These are phyloP conservation scores for Clarias fuscus DNA, from an alignment of 2,797 vertebrate species.

Conservation along the genomic window DNA sequence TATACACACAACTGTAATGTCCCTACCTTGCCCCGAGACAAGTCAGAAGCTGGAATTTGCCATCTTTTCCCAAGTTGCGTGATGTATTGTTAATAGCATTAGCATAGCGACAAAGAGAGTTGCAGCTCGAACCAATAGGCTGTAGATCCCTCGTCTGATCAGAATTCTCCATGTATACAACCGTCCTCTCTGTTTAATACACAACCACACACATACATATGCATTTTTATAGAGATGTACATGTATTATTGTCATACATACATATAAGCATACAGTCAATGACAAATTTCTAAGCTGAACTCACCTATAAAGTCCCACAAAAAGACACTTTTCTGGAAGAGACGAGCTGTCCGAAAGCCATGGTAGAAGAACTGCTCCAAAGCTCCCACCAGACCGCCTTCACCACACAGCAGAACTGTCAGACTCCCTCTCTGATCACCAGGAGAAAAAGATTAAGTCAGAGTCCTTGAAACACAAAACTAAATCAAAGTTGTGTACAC, in stretches of 20 bases:
- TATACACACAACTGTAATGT: not conserved
- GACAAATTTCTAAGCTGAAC: constrained; percentile 34
- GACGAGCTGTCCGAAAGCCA: constrained; percentile 86
- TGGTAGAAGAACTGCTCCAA: constrained; percentile 96
- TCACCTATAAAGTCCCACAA: constrained; percentile 98
- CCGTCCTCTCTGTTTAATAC: constrained; percentile 80
- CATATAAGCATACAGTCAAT: not conserved
- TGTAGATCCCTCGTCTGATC: constrained; percentile 87
- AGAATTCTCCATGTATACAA: constrained; percentile 85
- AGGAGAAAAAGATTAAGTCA: constrained; percentile 13
- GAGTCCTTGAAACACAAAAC: not conserved
- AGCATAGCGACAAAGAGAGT: constrained; percentile 90
- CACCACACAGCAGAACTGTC: constrained; percentile 90
- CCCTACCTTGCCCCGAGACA: constrained; percentile 90
- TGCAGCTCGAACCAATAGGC: constrained; percentile 78
- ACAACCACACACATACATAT: not conserved
- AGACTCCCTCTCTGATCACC: constrained; percentile 86
- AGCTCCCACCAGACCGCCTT: constrained; percentile 87
- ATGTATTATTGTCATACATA: no score
- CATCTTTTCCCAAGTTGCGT: constrained; percentile 94
- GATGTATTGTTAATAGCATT: constrained; percentile 87
- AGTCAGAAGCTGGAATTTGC: constrained; percentile 95
- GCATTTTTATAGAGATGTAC: not conserved
- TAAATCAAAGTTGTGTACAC: not conserved
- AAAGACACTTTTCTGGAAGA: constrained; percentile 96